A percentile compares a stretch with the other conserved stretches of the same genome.
Evolutionary conservation across 2,888 invertebrate species (phyloP).

Genomic region (Podabrus alpinus): DNA sequence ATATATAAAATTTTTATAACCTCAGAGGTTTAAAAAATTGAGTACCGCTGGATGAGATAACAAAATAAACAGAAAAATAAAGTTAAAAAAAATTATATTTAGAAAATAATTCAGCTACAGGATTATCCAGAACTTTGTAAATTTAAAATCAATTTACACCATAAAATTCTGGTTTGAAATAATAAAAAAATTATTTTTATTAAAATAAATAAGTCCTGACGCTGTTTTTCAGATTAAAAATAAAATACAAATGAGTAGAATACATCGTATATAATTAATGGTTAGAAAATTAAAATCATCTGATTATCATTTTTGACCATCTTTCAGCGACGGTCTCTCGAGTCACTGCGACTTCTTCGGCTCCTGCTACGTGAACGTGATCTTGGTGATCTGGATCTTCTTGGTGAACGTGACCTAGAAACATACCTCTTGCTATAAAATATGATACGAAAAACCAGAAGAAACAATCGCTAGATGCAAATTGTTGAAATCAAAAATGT

Average conservation of each 20-base stretch:
- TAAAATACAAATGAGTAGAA: background rate
- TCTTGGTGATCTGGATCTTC: constrained; percentile 54
- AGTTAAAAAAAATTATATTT: background rate
- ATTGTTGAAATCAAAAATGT: background rate
- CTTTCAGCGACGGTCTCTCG: constrained; percentile 60
- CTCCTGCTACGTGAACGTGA: constrained; percentile 62
- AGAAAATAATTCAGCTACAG: background rate
- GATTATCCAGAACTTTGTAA: background rate
- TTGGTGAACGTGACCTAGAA: constrained; percentile 55
- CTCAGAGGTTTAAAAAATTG: too few species aligned
- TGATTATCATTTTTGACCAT: background rate
- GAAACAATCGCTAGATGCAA: background rate
- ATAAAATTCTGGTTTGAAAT: background rate
- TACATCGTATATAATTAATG: too few species aligned
- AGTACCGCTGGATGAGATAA: too few species aligned
- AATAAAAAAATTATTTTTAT: background rate
- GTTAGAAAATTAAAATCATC: background rate
- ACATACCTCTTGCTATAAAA: constrained; percentile 1
- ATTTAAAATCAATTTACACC: background rate
- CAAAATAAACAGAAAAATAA: background rate
- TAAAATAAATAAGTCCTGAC: background rate
- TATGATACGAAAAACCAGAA: background rate
- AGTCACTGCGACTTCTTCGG: constrained; percentile 62
- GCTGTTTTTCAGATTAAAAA: background rate
- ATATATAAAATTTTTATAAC: too few species aligned